These are phyloP conservation scores for Scaptodrosophila lebanonensis DNA, from an alignment of 1,140 invertebrate species.

Conservation along the genomic window DNA sequence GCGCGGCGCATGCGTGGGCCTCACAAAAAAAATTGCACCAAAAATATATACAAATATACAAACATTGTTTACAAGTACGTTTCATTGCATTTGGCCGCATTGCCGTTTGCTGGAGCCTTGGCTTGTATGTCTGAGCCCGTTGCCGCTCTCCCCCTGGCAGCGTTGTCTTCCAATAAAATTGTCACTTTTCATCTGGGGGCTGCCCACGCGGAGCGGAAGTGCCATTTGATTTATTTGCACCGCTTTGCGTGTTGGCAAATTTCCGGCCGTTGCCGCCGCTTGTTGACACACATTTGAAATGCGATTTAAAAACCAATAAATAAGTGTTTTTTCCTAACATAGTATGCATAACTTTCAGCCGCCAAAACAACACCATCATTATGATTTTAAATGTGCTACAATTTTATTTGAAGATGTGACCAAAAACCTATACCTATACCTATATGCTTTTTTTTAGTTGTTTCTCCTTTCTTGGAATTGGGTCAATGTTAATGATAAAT, in stretches of 20 bases:
- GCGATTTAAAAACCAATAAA: constrained; percentile 47
- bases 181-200: constrained; percentile 52
- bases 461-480: constrained; percentile 54
- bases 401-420: constrained; percentile 21
- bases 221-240: constrained; percentile 65
- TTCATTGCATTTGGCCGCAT: constrained; percentile 26
- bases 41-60: constrained; percentile 7
- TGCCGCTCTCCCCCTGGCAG: constrained; percentile 7
- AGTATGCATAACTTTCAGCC: too few species aligned
- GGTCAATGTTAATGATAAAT: constrained; percentile 53
- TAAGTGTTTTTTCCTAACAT: neutral
- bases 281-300: constrained; percentile 58
- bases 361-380: too few species aligned
- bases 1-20: constrained; percentile 40
- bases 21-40: constrained; percentile 24
- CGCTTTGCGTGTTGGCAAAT: constrained; percentile 44
- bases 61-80: constrained; percentile 50
- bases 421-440: constrained; percentile 17
- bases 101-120: constrained; percentile 2
- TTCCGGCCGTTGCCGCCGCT: constrained; percentile 54
- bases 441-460: constrained; percentile 17
- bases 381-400: neutral
- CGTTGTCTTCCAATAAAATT: constrained; percentile 63
- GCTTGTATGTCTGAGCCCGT: constrained; percentile 8
- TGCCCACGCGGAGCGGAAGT: constrained; percentile 59